Base-by-base conservation (phyloP, 2,113 vertebrate genomes). In the Platanista minor region DNA sequence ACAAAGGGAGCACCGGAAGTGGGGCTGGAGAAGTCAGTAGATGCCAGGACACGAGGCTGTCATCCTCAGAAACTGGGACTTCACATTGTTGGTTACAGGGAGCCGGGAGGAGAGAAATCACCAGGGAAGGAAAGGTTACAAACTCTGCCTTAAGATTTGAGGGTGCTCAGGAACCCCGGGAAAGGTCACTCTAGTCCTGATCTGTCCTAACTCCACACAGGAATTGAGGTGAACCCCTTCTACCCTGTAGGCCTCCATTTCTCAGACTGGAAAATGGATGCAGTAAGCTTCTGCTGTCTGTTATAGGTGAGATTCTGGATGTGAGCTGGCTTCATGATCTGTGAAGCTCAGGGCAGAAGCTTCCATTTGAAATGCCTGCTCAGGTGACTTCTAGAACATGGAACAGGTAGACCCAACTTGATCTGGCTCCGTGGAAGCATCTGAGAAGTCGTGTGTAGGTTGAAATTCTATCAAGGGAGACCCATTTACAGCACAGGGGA, bases 131-230 rank as follows among this genome's bases (percentile, higher is more conserved):
- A 46, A 71, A 74, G 25, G 46, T 77, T 3, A n/a, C 67, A 80
- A 31, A 67, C 39, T n/a, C 77, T 36, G 36, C n/a, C 69, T 88
- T 78, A 43, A 77, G 77, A 92, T 23, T 7, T 8, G 33, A n/a
- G 52, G 27, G 29, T 5, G 8, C 62, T 10, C 3, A 4, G 74
- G 62, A 52, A 57, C 54, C 21, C 29, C 0, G 0, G 8, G 41
- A 31, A 9, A 43, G 15, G 64, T 57, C 31, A 18, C 31, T n/a
- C 41, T 4, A 29, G 41, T 54, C 29, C 72, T 3, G 1, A 5
- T 43, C n/a, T 6, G 20, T 18, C 71, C 46, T 41, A 29, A 23
- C 33, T n/a, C 46, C 23, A 33, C 0, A 2, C 0, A 0, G 57
- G 39, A 66, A 20, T 31, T 14, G 18, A 41, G 25, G n/a, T 2